Evolutionary conservation across 2,113 vertebrate genomes (phyloP), one percentile per base, ranked within the genome.

Genomic region (Oreochromis spilurus): DNA sequence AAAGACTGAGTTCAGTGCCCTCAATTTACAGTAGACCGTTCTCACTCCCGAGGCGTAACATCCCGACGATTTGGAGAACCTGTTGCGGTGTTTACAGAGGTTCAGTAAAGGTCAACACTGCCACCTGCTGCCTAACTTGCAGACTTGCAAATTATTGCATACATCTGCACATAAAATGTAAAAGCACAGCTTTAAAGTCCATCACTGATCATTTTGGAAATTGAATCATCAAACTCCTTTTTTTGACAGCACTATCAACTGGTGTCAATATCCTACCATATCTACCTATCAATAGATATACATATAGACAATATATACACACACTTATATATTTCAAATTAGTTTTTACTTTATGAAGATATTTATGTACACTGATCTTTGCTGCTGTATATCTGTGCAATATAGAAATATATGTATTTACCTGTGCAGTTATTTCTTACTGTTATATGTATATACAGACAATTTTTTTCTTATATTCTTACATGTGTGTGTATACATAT

Each of bases 271-370:
- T 36, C 1, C 58, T 4, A 62, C 58, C 9, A 60, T 60, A 34
- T 60, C 1, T 17, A 58, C 29, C 2, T 7, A 55, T 11, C 1
- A 6, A 48, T 7, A 4, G 5, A 45, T 43, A 6, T 48, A 12
- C 4, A 3, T 1, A 54, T 54, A 11, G 5, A 54, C 13, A 7
- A 55, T 1, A 36, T 1, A 60, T 0, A 60, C 0, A 4, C 29
- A 36, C 58, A 36, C 58, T 65, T 62, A 62, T 36, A 36, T 34
- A 62, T 19, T 62, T 62, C 16, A 0, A 62, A 38, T 38, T 3
- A 36, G 9, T 38, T 38, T 38, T 38, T 38, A 38, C 36, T 9
- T 9, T 9, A 38, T 38, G 36, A 38, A 38, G 36, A 38, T 38
- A 38, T 38, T 38, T 9, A 9, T 38, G 36, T 9, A 38, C 36